These are phyloP conservation scores for Cyprinella venusta DNA, from an alignment of 2,797 vertebrate species.

Conservation along the genomic window DNA sequence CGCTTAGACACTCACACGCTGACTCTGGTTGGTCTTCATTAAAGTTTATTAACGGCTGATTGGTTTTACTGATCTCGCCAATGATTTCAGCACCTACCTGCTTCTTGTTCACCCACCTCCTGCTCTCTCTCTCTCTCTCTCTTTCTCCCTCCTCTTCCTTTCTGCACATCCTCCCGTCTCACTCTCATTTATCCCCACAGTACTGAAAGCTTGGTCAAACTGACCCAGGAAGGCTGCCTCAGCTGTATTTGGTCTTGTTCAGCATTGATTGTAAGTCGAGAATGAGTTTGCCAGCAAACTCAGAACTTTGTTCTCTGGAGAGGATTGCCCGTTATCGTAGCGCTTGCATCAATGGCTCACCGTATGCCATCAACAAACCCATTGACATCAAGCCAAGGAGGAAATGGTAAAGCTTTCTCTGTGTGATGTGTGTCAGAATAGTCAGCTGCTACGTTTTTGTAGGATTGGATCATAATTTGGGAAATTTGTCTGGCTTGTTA, in stretches of 20 bases:
- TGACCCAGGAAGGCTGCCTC: conserved; percentile 35
- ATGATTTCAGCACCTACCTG: conserved; percentile 39
- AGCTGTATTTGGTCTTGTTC: conserved; percentile 15
- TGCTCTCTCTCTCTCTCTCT: conserved; percentile 40
- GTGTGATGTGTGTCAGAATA: conserved; percentile 11
- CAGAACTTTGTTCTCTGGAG: conserved; percentile 86
- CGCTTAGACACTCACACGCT: conserved; percentile 20
- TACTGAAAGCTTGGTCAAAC: conserved; percentile 34
- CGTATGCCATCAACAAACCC: conserved; percentile 92
- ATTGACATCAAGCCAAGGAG: conserved; percentile 94
- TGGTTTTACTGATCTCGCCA: conserved; percentile 22
- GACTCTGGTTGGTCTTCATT: conserved; percentile 38
- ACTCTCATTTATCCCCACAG: conserved; percentile 20
- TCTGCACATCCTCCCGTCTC: conserved; percentile 5
- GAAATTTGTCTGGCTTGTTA: not conserved
- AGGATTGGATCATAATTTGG: not conserved
- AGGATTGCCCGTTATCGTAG: conserved; percentile 86
- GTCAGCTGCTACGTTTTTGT: not conserved
- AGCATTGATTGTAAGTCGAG: conserved; percentile 50
- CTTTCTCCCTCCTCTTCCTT: conserved; percentile 12
- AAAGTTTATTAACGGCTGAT: conserved; percentile 51
- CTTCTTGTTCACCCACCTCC: conserved; percentile 39
- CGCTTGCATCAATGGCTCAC: conserved; percentile 84
- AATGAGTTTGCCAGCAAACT: conserved; percentile 91
- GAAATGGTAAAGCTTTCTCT: conserved; percentile 82